A percentile compares a stretch with the other conserved stretches of the same genome.
These are phyloP conservation scores for Stichodactyla mertensii DNA, from an alignment of 64 coral and sea anemone genomes.

Conservation along the genomic window DNA sequence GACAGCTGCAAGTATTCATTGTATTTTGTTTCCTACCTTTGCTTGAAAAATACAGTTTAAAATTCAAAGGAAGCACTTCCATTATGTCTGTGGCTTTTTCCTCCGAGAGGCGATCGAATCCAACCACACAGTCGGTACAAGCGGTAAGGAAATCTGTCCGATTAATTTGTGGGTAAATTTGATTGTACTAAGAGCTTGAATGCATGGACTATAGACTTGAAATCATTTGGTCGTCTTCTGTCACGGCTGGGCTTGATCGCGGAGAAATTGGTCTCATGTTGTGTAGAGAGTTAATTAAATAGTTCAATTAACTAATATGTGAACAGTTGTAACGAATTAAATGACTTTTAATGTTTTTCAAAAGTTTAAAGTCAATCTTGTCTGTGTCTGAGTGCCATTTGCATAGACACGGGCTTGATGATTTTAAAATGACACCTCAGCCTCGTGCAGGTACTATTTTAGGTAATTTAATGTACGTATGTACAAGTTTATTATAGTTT, in stretches of 20 bases:
- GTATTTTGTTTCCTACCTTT: background rate
- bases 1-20: background rate
- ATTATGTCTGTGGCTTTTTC: conserved; percentile 32
- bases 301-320: background rate
- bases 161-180: background rate
- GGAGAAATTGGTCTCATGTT: background rate
- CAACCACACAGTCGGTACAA: conserved; percentile 21
- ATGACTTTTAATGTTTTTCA: background rate
- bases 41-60: background rate
- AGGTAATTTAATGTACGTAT: too few relatives aligned
- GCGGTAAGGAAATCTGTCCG: background rate
- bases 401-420: too few relatives aligned
- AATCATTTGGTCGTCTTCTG: background rate
- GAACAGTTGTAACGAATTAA: background rate
- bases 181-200: background rate
- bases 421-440: too few relatives aligned
- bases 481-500: too few relatives aligned
- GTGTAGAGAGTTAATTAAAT: background rate
- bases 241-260: background rate
- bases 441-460: too few relatives aligned
- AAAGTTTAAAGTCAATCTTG: too few relatives aligned
- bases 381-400: too few relatives aligned
- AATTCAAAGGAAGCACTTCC: background rate
- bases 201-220: background rate
- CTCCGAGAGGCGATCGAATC: conserved; percentile 1